Conservation (phyloP, 2,797 vertebrate species). For the Gallinago solitaria region DNA sequence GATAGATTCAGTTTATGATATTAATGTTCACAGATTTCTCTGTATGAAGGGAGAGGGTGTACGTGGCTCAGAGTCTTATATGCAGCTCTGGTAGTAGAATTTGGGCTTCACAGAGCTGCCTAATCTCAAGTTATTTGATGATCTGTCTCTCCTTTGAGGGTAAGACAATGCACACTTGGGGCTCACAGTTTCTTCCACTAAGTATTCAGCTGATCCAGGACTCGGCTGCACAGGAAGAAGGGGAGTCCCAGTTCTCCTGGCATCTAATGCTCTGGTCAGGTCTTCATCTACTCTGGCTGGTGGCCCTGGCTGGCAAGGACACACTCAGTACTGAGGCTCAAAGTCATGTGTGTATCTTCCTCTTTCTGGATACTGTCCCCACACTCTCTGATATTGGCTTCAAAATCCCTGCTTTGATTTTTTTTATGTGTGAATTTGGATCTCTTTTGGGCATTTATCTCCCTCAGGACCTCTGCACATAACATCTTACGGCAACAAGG, state of each 20-base stretch:
- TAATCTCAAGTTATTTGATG: not conserved
- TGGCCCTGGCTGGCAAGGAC: not conserved
- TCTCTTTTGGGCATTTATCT: not conserved
- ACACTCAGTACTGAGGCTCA: not conserved
- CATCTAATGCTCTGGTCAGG: no score
- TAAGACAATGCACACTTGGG: not conserved
- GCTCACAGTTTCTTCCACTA: not conserved
- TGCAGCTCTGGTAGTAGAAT: not conserved
- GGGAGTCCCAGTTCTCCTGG: not conserved
- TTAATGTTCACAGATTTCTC: not conserved
- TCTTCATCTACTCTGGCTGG: not conserved
- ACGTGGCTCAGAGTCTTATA: accelerated
- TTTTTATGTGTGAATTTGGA: not conserved
- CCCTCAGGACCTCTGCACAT: not conserved
- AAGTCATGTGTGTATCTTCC: not conserved
- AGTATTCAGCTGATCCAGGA: not conserved
- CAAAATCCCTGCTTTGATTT: not conserved
- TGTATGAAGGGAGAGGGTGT: accelerated
- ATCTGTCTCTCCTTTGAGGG: not conserved
- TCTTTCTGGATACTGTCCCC: not conserved
- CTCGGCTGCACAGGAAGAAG: not conserved
- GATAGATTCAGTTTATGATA: not conserved
- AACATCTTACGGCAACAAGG: not conserved
- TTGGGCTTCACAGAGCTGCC: not conserved
- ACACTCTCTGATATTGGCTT: not conserved